Evolutionary conservation across 2,888 invertebrate genomes (phyloP).

Genomic region (Acleris holmiana): DNA sequence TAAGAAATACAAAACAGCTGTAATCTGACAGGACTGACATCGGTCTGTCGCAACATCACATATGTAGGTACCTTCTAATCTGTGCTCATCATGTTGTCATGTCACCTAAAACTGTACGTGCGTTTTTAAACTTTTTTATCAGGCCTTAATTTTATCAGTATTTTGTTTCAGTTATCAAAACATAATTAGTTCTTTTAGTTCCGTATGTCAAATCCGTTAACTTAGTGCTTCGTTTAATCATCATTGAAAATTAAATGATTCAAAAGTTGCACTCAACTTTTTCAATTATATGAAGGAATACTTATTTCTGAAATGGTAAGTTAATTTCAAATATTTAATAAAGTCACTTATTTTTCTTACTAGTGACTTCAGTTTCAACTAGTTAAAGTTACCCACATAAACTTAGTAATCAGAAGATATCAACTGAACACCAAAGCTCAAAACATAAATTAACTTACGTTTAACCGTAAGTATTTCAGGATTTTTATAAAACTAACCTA

Average conservation of each 20-base stretch:
- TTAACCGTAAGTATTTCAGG: too few species aligned
- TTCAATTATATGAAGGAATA: not conserved
- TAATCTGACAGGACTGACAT: too few species aligned
- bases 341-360: not conserved
- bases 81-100: not conserved
- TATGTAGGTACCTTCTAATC: too few species aligned
- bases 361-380: not conserved
- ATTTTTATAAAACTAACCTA: too few species aligned
- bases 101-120: constrained; percentile 8
- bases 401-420: too few species aligned
- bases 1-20: too few species aligned
- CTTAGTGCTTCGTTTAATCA: not conserved
- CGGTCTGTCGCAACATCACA: too few species aligned
- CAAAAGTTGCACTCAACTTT: too few species aligned
- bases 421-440: too few species aligned
- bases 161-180: constrained; percentile 21
- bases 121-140: constrained; percentile 26
- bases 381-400: constrained; percentile 8
- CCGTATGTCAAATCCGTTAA: constrained; percentile 21
- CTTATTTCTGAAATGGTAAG: constrained; percentile 18
- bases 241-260: not conserved
- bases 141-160: constrained; percentile 20
- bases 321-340: not conserved
- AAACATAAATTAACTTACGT: too few species aligned
- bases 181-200: constrained; percentile 17